Evolutionary conservation across 35 echinoderm and acorn worm genomes (phyloP).

Genomic region (Strongylocentrotus purpuratus): DNA sequence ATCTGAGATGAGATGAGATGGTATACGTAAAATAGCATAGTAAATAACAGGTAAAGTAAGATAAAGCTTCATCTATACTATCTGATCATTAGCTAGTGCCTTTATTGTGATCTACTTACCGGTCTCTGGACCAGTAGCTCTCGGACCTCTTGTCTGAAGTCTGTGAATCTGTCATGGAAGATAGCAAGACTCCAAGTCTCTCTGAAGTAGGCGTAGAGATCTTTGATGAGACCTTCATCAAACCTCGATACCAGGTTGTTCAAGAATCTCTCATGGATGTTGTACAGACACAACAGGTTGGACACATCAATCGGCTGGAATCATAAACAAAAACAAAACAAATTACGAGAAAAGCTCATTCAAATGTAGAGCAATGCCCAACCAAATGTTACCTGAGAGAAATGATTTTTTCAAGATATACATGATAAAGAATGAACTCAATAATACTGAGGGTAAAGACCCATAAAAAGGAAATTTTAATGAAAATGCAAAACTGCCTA

Average conservation of each 20-base stretch:
- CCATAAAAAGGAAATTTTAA: no score
- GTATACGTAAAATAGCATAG: no score
- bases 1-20: no score
- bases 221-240: conserved; percentile 84
- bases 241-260: conserved; percentile 95
- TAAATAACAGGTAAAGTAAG: no score
- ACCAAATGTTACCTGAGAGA: no score
- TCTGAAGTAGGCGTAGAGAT: conserved; percentile 88
- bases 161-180: conserved; percentile 94
- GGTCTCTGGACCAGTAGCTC: conserved; percentile 92
- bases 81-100: no score
- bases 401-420: no score
- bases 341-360: neutral
- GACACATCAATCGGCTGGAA: conserved; percentile 78
- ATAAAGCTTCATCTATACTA: no score
- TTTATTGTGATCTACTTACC: conserved; percentile 57
- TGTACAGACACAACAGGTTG: conserved; percentile 91
- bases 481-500: no score
- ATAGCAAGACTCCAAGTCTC: conserved; percentile 92
- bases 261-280: conserved; percentile 95
- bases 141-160: conserved; percentile 96
- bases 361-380: neutral
- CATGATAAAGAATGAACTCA: no score
- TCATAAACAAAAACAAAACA: neutral
- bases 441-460: no score